These are phyloP conservation scores for Pagrus major DNA, from an alignment of 2,113 vertebrate species.

Conservation along the genomic window DNA sequence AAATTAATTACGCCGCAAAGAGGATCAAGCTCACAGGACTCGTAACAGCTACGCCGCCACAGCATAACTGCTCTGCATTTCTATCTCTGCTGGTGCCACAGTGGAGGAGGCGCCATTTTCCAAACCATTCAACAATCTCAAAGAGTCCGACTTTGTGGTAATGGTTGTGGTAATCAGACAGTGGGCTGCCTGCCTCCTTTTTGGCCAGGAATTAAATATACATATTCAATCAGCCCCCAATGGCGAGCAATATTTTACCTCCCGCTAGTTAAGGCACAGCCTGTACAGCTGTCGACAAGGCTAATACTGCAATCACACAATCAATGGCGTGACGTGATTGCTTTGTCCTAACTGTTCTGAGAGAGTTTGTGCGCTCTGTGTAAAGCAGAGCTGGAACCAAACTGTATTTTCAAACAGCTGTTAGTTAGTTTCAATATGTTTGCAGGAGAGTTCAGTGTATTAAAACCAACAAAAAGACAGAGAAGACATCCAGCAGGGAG, in stretches of 20 bases:
- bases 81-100: constrained; percentile 34
- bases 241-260: constrained; percentile 63
- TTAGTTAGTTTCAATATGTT: not conserved
- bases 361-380: constrained; percentile 24
- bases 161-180: constrained; percentile 55
- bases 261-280: constrained; percentile 54
- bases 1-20: constrained; percentile 58
- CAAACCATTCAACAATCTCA: not conserved
- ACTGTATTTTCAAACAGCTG: constrained; percentile 9
- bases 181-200: constrained; percentile 33
- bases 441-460: not conserved
- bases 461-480: not conserved
- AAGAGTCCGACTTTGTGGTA: constrained; percentile 27
- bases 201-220: constrained; percentile 56
- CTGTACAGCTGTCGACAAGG: constrained; percentile 56
- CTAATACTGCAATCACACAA: constrained; percentile 64
- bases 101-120: constrained; percentile 12
- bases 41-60: constrained; percentile 19
- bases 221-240: constrained; percentile 75
- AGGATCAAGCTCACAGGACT: constrained; percentile 42
- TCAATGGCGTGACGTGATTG: constrained; percentile 54
- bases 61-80: constrained; percentile 28
- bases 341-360: constrained; percentile 33
- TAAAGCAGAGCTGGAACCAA: constrained; percentile 10
- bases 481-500: not conserved